Evolutionary conservation across 2,113 vertebrate species (phyloP).

Genomic region (Marcusenius ussheri): DNA sequence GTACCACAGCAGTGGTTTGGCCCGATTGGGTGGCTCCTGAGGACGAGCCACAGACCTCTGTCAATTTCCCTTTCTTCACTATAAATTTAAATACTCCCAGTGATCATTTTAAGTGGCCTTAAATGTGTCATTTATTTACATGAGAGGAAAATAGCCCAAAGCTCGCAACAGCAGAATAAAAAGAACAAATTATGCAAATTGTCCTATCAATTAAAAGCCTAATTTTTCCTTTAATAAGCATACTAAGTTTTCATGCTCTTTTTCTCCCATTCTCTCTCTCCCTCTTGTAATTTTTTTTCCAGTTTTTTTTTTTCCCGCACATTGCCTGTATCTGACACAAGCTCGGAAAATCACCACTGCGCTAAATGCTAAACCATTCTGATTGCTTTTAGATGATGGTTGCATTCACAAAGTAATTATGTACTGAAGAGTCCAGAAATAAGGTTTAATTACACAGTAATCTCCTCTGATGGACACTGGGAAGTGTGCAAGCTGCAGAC

Average conservation of each 20-base stretch:
- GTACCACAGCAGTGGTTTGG: conserved; percentile 80
- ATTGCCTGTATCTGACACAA: conserved; percentile 99
- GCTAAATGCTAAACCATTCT: conserved; percentile 97
- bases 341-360: conserved; percentile 85
- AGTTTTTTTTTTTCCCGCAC: conserved; percentile 63
- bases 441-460: conserved; percentile 99
- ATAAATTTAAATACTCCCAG: conserved; percentile 99
- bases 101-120: conserved; percentile 99
- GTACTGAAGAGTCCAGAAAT: conserved; percentile 99
- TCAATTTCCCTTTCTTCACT: conserved; percentile 99
- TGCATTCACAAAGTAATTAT: conserved; percentile 99
- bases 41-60: conserved; percentile 95
- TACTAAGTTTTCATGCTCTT: conserved; percentile 78
- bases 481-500: conserved; percentile 98
- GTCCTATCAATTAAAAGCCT: conserved; percentile 98
- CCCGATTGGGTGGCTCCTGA: conserved; percentile 90
- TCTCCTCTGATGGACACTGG: conserved; percentile 99
- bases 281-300: conserved; percentile 98
- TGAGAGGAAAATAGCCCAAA: conserved; percentile 99
- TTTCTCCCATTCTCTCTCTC: conserved; percentile 62
- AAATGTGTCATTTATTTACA: conserved; percentile 99
- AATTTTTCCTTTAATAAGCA: conserved; percentile 99
- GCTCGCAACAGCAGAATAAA: conserved; percentile 76
- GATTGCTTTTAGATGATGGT: conserved; percentile 99
- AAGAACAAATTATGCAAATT: conserved; percentile 99